A percentile compares a stretch with the other conserved stretches of the same genome.
These are phyloP conservation scores for Gnatocerus cornutus DNA, from an alignment of 2,888 invertebrate species.

Conservation along the genomic window DNA sequence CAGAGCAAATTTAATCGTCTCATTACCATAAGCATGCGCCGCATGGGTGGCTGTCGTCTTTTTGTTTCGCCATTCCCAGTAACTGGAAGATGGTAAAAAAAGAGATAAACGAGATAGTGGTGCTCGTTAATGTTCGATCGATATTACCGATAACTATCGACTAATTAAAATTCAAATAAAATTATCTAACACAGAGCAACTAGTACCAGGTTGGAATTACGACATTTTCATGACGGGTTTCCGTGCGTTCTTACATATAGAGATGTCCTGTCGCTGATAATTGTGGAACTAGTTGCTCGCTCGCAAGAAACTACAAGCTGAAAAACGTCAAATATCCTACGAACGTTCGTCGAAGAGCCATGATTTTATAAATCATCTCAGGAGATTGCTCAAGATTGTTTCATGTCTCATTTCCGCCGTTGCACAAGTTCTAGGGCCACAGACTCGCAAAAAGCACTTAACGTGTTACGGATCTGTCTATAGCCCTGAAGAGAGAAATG, in stretches of 20 bases:
- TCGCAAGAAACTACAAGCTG: slow-evolving; percentile 34
- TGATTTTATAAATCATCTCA: slow-evolving; percentile 39
- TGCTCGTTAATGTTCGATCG: slow-evolving; percentile 32
- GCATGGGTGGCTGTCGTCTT: slow-evolving; percentile 30
- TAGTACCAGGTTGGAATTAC: slow-evolving; percentile 55
- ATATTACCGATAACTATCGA: slow-evolving; percentile 55
- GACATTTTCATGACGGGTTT: slow-evolving; percentile 49
- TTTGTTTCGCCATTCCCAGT: slow-evolving; percentile 10
- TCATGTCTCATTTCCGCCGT: slow-evolving; percentile 32
- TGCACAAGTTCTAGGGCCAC: slow-evolving; percentile 34
- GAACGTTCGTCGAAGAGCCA: slow-evolving; percentile 28
- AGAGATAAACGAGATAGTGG: slow-evolving; percentile 31
- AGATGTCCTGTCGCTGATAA: slow-evolving; percentile 50
- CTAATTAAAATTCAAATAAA: slow-evolving; percentile 60
- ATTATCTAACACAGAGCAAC: slow-evolving; percentile 55
- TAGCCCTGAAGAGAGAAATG: slow-evolving; percentile 10
- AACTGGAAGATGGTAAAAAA: slow-evolving; percentile 18
- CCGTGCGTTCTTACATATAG: slow-evolving; percentile 43
- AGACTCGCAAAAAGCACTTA: slow-evolving; percentile 20
- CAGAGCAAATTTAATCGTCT: slow-evolving; percentile 27
- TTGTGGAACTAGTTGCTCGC: slow-evolving; percentile 43
- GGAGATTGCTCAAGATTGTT: slow-evolving; percentile 35
- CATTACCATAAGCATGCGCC: slow-evolving; percentile 42
- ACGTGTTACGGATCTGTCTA: slow-evolving; percentile 2
- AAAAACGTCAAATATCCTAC: slow-evolving; percentile 42